Base-by-base conservation (phyloP, 2,113 vertebrate species). In the Psephotus haematonotus region DNA sequence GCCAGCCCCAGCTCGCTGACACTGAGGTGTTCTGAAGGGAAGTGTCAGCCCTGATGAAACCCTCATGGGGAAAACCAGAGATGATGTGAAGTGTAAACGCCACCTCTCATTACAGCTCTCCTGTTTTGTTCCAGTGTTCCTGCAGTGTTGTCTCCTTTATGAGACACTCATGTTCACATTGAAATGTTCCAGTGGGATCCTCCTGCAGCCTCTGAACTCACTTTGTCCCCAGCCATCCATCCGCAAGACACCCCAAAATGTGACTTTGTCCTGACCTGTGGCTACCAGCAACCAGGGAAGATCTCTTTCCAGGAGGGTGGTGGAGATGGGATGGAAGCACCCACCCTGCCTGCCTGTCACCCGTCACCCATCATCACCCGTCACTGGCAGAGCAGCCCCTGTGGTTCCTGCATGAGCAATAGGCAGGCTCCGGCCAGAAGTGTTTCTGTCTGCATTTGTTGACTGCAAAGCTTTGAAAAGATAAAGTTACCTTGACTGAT, bases 361-460 rank as follows among this genome's bases (percentile, higher is more conserved):
- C 28, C 27, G 1, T 31, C 25, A 52, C 41, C 63, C 13, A 6
- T 47, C 49, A 1, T 37, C 47, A 2, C 71, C 5, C 1, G 12
- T 39, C 0, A 1, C 62, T 31, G 19, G 10, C 1, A 1, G 39
- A 53, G 33, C 44, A 35, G 17, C n/a, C 33, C 57, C 37, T 7
- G 1, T 0, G 13, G 50, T 47, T 33, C n/a, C 65, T 1, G 0
- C 4, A 1, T 8, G 63, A 29, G 52, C 52, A 27, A 13, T 6
- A 15, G 23, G 17, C 19, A 27, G 28, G 29, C 29, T 68, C 79
- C 12, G 35, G 25, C 27, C 11, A 4, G 31, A 84, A 18, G 18
- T 24, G 27, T 6, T 55, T 39, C 49, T 39, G 9, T 23, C 68
- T 39, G 35, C 28, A 2, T 50, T 33, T 67, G 11, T 31, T 76